Evolutionary conservation across 2,113 vertebrate species (phyloP), one percentile per base, ranked within the genome.

Genomic region (Caranx ignobilis): DNA sequence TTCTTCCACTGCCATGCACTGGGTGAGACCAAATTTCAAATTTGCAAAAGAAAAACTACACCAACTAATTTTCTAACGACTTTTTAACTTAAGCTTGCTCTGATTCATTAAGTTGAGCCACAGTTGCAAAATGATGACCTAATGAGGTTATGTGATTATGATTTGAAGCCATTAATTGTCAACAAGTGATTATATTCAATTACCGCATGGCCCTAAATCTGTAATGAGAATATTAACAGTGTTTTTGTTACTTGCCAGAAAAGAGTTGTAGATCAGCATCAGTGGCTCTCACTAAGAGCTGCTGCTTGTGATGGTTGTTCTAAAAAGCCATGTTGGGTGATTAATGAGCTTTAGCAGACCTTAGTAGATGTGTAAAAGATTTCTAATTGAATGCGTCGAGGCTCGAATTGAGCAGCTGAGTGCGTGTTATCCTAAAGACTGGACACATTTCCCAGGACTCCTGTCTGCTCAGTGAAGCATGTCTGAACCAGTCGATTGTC

Each of bases 301-400:
- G 35, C 52, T 57, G 56, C 52, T 54, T 63, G 34, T 43, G 68
- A 41, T 50, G 34, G n/a, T 77, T 71, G 45, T 73, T 83, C 67
- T 78, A 19, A 37, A 54, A 85, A 66, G 68, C 81, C 75, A n/a
- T 73, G 77, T 69, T 21, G 21, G 66, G 11, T 83, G 86, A 87
- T 77, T 62, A 83, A 86, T 84, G 71, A 78, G 79, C 65, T 74
- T 60, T 78, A 67, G 3, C 54, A 77, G 71, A 72, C 47, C 55
- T 72, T n/a, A 32, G 52, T 71, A 47, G 55, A 12, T 54, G 55
- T 81, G 21, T 61, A 76, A 69, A 81, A 19, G 45, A 65, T 74
- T 70, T 74, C 81, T 84, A 60, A 87, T 83, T 78, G 77, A 85
- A 85, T 45, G 48, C 77, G 79, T 71, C 66, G 48, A 71, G 83